A percentile compares a stretch with the other conserved stretches of the same genome.
Evolutionary conservation across 2,797 vertebrate species (phyloP).

Genomic region (Carduelis carduelis): DNA sequence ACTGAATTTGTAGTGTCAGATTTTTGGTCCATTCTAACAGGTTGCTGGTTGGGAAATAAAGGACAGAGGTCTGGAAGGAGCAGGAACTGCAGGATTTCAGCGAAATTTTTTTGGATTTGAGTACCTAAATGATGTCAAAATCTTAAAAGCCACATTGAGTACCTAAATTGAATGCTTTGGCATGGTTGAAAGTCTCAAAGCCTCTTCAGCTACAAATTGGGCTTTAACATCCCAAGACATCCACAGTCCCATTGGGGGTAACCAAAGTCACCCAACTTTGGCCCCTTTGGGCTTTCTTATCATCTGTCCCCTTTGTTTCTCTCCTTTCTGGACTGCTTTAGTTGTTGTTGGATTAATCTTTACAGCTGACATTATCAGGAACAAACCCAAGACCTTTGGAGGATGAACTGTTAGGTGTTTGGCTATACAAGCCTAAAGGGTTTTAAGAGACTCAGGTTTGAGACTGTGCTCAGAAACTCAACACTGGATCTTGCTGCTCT

Average conservation of each 20-base stretch:
- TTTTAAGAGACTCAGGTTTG: neutral
- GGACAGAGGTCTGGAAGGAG: neutral
- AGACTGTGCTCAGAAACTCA: neutral
- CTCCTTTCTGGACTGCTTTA: neutral
- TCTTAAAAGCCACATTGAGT: neutral
- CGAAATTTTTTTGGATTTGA: neutral
- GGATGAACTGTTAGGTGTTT: neutral
- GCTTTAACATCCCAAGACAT: neutral
- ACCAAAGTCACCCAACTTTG: neutral
- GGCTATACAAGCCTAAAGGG: neutral
- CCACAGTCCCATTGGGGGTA: rapidly evolving
- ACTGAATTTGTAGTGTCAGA: neutral
- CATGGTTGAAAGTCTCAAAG: neutral
- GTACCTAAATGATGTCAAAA: neutral
- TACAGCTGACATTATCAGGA: neutral
- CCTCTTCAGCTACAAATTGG: neutral
- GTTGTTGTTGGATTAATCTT: neutral
- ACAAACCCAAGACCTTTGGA: neutral
- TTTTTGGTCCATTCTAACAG: neutral
- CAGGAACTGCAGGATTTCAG: neutral
- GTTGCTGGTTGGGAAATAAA: neutral
- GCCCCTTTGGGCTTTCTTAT: neutral
- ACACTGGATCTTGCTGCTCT: neutral
- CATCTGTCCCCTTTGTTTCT: neutral
- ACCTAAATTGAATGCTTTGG: neutral